phyloP scores from a whole-genome alignment of 2,113 vertebrate genomes.

The Triplophysa dalaica region DNA sequence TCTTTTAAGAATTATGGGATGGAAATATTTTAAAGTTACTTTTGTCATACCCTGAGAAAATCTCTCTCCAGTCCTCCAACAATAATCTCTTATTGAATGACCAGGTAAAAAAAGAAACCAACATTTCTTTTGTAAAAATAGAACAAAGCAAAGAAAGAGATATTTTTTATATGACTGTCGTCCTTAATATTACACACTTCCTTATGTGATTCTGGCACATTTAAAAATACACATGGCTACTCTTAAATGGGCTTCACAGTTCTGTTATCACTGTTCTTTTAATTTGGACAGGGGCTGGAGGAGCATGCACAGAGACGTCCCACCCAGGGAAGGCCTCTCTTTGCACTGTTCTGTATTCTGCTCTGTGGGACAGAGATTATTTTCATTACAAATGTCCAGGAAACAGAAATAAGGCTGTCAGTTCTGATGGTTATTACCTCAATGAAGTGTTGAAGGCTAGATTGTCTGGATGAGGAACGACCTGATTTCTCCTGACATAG shows the following conservation, averaged over 20 bases:
- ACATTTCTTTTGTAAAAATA: no score
- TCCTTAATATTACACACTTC: background rate
- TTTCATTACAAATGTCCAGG: background rate
- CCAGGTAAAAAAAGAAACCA: no score
- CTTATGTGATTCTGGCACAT: background rate
- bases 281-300: slow-evolving; percentile 7
- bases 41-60: no score
- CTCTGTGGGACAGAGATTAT: slow-evolving; percentile 57
- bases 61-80: no score
- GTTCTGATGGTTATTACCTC: slow-evolving; percentile 55
- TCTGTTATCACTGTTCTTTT: slow-evolving; percentile 42
- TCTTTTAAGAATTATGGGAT: background rate
- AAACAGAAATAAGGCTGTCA: background rate
- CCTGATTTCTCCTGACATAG: slow-evolving; percentile 59
- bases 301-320: slow-evolving; percentile 46
- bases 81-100: no score
- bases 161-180: no score
- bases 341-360: slow-evolving; percentile 67
- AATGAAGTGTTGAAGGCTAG: slow-evolving; percentile 73
- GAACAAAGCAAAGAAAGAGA: no score
- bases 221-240: background rate
- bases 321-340: slow-evolving; percentile 66
- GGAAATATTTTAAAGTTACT: background rate
- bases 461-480: slow-evolving; percentile 70
- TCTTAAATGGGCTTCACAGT: background rate